Base-by-base conservation (phyloP, 2,888 invertebrate species). In the Chamaedrilus cognettii region DNA sequence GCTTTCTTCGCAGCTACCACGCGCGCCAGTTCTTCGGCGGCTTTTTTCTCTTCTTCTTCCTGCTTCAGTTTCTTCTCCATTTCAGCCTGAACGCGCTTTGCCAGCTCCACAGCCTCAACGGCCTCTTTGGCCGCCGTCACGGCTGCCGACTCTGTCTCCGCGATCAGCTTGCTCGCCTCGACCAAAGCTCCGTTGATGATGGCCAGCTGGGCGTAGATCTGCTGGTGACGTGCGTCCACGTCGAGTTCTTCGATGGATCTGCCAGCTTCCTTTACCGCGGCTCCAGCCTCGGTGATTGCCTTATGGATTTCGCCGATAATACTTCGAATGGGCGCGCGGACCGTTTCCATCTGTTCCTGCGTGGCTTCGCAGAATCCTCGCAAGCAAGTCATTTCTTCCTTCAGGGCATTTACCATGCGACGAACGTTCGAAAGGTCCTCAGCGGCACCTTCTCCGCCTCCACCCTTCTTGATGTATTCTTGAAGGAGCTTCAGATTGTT, bases 391-490 rank as follows among this genome's bases (percentile, higher is more conserved):
- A 64, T 58, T 26, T 64, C 64, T 15, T 26, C 51, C n/a, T 30
- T 30, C 34, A 68, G 34, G 7, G 35, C 23, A 4, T 32, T 19
- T 7, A 58, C 51, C 49, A 60, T 60, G 7, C 28, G 34, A 26
- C 42, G 35, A 26, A 96, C 95, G 83, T 93, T 96, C 76, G 89
- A 87, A 63, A 95, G 84, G 0, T 95, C 96, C 77, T 88, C 89
- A n/a, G n/a, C n/a, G 0, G 91, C 88, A 85, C 95, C 90, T 7
- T 95, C 94, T 19, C 11, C 11, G 42, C 11, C 42, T 15, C 11
- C 11, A 15, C 42, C 42, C 19, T 42, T 42, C 42, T 42, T 42
- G 19, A 42, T 42, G 19, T 42, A 42, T 11, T 42, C 19, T 19
- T 42, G 42, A 42, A 42, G 42, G 19, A 19, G 11, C 11, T 19